Percentiles rank a stretch among this genome's conserved stretches.
Evolutionary conservation across 1,140 invertebrate genomes (phyloP).

Genomic region (Reticulitermes speratus): DNA sequence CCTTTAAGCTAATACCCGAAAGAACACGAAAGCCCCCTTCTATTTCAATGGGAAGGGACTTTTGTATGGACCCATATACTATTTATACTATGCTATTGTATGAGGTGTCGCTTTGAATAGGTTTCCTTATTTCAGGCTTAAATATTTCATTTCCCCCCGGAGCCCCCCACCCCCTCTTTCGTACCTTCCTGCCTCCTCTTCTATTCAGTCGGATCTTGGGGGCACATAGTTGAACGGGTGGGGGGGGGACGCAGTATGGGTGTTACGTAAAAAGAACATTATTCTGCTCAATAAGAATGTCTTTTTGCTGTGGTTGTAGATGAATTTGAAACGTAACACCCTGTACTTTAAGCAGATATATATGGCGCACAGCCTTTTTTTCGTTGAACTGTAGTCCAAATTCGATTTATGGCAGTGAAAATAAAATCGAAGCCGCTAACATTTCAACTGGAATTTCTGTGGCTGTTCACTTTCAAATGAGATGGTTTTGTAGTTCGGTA

Average conservation of each 20-base stretch:
- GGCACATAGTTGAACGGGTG: background rate
- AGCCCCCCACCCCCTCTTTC: background rate
- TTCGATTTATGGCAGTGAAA: background rate
- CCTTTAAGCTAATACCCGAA: slow-evolving; percentile 34
- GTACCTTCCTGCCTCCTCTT: background rate
- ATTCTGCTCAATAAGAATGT: too few relatives aligned
- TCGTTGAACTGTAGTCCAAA: too few relatives aligned
- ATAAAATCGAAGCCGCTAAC: background rate
- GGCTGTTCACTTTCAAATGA: background rate
- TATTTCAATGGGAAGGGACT: slow-evolving; percentile 15
- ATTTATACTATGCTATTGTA: slow-evolving; percentile 33
- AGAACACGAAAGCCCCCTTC: slow-evolving; percentile 29
- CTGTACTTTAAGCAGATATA: background rate
- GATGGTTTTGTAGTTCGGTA: too few relatives aligned
- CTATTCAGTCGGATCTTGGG: background rate
- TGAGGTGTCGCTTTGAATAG: slow-evolving; percentile 35
- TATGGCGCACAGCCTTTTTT: background rate
- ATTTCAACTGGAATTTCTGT: slow-evolving; percentile 8
- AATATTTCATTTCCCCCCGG: slow-evolving; percentile 34
- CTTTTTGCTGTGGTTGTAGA: too few relatives aligned
- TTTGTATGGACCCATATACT: slow-evolving; percentile 34
- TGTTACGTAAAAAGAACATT: too few relatives aligned
- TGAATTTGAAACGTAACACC: background rate
- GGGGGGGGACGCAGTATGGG: background rate
- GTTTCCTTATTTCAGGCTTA: slow-evolving; percentile 35